These are phyloP conservation scores for Hylyphantes graminicola DNA, from an alignment of 1,140 invertebrate genomes.

Conservation along the genomic window DNA sequence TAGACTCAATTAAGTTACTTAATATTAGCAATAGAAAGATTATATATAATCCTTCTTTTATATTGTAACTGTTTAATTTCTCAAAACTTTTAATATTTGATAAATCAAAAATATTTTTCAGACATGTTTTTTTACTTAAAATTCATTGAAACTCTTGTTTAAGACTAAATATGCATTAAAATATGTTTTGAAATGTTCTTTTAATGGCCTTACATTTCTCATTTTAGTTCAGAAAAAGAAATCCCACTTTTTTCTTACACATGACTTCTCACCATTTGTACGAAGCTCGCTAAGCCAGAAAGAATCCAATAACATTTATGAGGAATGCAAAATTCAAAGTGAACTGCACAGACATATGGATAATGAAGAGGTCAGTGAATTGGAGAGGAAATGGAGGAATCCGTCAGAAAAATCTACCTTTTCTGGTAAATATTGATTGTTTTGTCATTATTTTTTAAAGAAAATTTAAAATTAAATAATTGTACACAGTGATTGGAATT, in stretches of 20 bases:
- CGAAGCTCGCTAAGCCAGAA: neutral
- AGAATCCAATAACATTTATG: neutral
- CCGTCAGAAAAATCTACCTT: neutral
- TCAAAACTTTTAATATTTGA: no score
- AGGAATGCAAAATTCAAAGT: neutral
- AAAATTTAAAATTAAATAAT: no score
- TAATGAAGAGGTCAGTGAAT: conserved; percentile 21
- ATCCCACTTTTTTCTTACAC: conserved; percentile 39
- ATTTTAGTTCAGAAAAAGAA: conserved; percentile 21
- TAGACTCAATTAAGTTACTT: no score
- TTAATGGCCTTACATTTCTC: neutral
- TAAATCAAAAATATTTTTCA: no score
- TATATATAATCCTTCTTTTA: no score
- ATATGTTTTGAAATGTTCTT: no score
- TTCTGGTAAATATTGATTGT: conserved; percentile 10
- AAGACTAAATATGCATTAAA: no score
- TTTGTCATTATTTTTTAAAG: neutral
- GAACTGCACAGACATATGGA: conserved; percentile 27
- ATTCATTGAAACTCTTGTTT: no score
- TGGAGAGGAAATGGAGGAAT: conserved; percentile 28
- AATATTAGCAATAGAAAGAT: no score
- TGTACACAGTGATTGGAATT: no score
- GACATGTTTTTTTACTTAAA: no score
- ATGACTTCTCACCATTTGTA: conserved; percentile 51
- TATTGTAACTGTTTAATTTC: no score